Conservation (phyloP, 2,797 vertebrate genomes). For the Phataginus tricuspis region DNA sequence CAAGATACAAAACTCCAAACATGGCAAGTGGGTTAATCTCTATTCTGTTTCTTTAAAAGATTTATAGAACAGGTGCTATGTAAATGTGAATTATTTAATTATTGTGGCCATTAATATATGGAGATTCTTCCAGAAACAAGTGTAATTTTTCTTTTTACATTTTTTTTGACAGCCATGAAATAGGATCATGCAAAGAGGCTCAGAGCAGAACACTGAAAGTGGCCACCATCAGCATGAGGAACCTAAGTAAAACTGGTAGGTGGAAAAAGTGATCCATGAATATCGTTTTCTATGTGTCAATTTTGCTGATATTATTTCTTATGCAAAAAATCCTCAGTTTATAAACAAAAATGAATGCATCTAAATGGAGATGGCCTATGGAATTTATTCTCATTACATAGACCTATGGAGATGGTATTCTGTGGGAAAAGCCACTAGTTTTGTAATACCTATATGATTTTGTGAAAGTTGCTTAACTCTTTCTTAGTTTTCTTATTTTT, state of each 20-base stretch:
- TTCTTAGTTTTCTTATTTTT: constrained; percentile 25
- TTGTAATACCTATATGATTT: background rate
- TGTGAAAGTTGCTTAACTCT: background rate
- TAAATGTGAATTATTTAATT: background rate
- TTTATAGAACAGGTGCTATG: background rate
- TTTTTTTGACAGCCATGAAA: background rate
- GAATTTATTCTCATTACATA: background rate
- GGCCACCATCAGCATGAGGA: constrained; percentile 68
- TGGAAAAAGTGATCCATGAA: background rate
- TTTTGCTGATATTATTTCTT: background rate
- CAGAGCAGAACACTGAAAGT: background rate
- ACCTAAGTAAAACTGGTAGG: constrained; percentile 70
- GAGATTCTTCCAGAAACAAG: background rate
- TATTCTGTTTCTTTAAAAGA: background rate
- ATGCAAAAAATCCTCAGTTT: background rate
- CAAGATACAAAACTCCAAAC: background rate
- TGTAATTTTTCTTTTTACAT: background rate
- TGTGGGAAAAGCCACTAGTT: background rate
- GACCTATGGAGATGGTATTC: background rate
- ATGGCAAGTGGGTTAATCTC: background rate
- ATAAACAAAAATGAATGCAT: background rate
- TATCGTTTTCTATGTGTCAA: background rate
- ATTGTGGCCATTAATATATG: background rate
- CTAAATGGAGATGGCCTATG: background rate
- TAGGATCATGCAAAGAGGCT: constrained; percentile 44